Evolutionary conservation across 2,888 invertebrate species (phyloP), one percentile per base, ranked within the genome.

Genomic region (Lasiommata megera): DNA sequence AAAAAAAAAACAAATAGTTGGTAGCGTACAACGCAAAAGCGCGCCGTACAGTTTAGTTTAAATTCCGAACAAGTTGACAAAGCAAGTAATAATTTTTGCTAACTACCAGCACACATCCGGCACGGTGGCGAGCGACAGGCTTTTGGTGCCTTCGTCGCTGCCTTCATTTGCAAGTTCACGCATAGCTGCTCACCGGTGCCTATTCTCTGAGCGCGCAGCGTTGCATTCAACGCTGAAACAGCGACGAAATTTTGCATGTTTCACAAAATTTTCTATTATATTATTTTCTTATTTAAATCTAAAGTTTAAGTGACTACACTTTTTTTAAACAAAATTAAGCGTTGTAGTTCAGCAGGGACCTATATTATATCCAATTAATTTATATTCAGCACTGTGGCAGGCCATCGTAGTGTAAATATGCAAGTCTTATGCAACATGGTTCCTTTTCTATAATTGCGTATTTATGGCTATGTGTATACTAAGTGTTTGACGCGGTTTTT

Each of bases 111-210:
- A 37, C 34, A 58, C 60, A 61, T 63, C 56, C 50, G 52, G 56
- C 56, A 48, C 48, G 53, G 46, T 47, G 67, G 68, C 61, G 61
- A 63, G 72, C 68, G 61, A 63, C 70, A 70, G 68, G 64, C 70
- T 72, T 71, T 70, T 67, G 68, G 66, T 53, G 47, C 57, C 23
- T 23, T 23, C 36, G 31, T 52, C 41, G 12, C 52, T 16, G 70
- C 60, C 60, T 73, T 71, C 77, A 72, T 68, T 68, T 68, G 67
- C 70, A 72, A 69, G 71, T 72, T 71, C 61, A 66, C 69, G 70
- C 74, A 60, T 55, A 65, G 71, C 57, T 63, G 64, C 46, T 46
- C 11, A 50, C 40, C 58, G 18, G 40, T 51, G 14, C 23, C 36
- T 14, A 46, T 31, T 46, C 46, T 46, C 9, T 46, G 31, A 31